These are phyloP conservation scores for Trachelus troglodyta DNA, from an alignment of 2,888 invertebrate genomes.

Conservation along the genomic window DNA sequence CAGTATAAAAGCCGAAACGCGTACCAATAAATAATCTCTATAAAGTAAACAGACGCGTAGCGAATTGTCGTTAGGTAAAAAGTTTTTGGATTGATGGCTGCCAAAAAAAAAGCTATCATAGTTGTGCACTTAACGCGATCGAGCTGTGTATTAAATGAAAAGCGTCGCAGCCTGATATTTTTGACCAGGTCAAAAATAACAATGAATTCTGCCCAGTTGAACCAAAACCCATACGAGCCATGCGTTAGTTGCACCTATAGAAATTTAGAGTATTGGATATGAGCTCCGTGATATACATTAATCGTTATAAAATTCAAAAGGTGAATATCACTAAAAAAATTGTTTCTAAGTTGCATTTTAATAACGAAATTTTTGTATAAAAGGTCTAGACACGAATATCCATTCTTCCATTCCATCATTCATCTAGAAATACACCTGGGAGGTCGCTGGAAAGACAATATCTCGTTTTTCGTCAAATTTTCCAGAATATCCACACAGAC, in stretches of 20 bases:
- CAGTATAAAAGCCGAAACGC: not conserved
- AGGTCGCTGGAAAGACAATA: not conserved
- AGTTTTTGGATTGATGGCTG: not conserved
- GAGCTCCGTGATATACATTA: not conserved
- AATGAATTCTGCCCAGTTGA: not conserved
- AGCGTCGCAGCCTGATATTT: not conserved
- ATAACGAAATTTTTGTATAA: not conserved
- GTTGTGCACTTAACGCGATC: not conserved
- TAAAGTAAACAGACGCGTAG: not conserved
- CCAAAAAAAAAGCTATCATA: not conserved
- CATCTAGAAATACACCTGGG: not conserved
- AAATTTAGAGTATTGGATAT: not conserved
- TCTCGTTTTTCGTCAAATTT: not conserved
- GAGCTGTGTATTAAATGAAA: not conserved
- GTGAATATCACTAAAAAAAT: not conserved
- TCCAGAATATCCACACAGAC: not conserved
- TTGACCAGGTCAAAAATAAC: not conserved
- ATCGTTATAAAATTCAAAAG: not conserved
- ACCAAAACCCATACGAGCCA: not conserved
- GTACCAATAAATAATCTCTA: not conserved
- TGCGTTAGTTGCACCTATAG: not conserved
- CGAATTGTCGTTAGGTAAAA: not conserved
- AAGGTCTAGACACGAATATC: not conserved
- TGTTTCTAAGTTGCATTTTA: not conserved
- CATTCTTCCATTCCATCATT: not conserved